Percentiles rank a stretch among this genome's conserved stretches.
Conservation (phyloP, 2,888 invertebrate species). For the Dilophus febrilis region DNA sequence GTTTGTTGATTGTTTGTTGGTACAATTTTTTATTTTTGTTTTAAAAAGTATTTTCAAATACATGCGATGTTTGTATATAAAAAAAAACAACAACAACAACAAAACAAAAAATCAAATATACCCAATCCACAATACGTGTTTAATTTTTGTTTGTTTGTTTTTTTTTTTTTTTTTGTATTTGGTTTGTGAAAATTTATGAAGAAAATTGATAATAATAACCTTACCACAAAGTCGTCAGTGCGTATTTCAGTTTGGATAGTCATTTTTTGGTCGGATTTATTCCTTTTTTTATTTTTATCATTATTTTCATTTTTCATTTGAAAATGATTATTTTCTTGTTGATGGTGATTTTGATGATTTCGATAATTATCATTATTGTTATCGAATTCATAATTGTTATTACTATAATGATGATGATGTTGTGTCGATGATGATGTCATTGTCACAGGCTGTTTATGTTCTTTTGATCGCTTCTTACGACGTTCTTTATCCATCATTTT, state of each 20-base stretch:
- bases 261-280: conserved; percentile 30
- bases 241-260: conserved; percentile 49
- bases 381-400: conserved; percentile 2
- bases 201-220: conserved; percentile 31
- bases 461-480: conserved; percentile 32
- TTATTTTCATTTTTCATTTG: not conserved
- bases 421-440: conserved; percentile 3
- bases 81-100: too few species aligned
- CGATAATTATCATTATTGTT: not conserved
- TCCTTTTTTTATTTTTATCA: conserved; percentile 14
- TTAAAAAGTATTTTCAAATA: not conserved
- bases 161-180: not conserved
- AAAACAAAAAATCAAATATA: not conserved
- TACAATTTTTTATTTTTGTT: too few species aligned
- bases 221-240: conserved; percentile 51
- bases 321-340: not conserved
- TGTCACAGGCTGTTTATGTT: conserved; percentile 3
- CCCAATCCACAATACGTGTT: not conserved
- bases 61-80: not conserved
- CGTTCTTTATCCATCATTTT: conserved; percentile 68
- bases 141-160: not conserved
- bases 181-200: not conserved
- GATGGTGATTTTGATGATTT: not conserved
- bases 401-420: conserved; percentile 2
- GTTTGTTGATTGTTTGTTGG: too few species aligned